phyloP scores from a whole-genome alignment of 2,888 invertebrate genomes.

The Habrosyne pyritoides region DNA sequence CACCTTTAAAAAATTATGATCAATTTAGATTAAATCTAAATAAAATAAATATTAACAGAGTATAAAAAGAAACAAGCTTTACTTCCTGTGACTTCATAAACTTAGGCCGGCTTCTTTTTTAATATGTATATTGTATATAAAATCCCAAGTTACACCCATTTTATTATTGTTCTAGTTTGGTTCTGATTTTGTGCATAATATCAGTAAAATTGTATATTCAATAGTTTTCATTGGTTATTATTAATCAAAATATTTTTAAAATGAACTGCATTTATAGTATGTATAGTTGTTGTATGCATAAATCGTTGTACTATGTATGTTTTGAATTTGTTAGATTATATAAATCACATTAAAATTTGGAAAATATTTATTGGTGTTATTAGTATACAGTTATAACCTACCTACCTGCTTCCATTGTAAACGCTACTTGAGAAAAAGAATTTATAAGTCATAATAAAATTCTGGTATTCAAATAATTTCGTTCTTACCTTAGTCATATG shows the following conservation, averaged over 20 bases:
- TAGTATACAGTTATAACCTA: too few relatives aligned
- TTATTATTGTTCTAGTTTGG: not conserved
- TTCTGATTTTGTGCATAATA: not conserved
- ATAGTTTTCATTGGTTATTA: not conserved
- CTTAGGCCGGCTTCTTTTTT: not conserved
- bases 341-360: constrained; percentile 6
- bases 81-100: not conserved
- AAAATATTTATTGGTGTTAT: constrained; percentile 5
- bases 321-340: constrained; percentile 12
- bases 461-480: too few relatives aligned
- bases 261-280: constrained; percentile 12
- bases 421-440: too few relatives aligned
- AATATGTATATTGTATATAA: too few relatives aligned
- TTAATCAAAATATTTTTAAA: not conserved
- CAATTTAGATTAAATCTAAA: too few relatives aligned
- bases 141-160: too few relatives aligned
- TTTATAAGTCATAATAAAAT: too few relatives aligned
- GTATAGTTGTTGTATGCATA: not conserved
- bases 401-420: too few relatives aligned
- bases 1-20: too few relatives aligned
- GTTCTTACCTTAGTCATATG: too few relatives aligned
- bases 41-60: too few relatives aligned
- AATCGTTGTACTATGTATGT: not conserved
- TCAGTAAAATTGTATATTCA: not conserved
- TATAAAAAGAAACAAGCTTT: too few relatives aligned